Base-by-base conservation (phyloP, 2,888 invertebrate genomes). In the Pristionchus exspectatus region DNA sequence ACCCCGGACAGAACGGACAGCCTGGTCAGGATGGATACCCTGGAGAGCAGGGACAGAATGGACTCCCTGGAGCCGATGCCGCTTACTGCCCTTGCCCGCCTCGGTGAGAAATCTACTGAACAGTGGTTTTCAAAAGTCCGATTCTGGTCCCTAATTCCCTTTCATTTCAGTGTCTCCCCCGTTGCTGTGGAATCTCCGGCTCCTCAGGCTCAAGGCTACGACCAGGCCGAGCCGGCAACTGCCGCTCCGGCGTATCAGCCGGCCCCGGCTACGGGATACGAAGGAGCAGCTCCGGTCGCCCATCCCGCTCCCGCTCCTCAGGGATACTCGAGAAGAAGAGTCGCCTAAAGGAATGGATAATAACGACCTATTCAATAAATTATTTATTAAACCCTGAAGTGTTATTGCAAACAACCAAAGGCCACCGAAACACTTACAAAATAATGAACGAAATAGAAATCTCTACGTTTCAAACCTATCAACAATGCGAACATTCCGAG, bases 1-100 rank as follows among this genome's bases (percentile, higher is more conserved):
- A 44, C 54, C 90, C 91, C 85, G 92, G 92, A 91, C 91, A 92
- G 91, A 91, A 92, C 90, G 92, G 92, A 90, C 90, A 90, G 74
- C 90, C 89, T 83, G 92, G 92, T 90, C 90, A 91, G 88, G 90
- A 91, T 90, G 92, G 92, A 91, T 74, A 90, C 38, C 90, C 91
- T 63, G 92, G 92, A 92, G 87, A 90, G 59, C 90, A 91, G 89
- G 91, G 91, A 88, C 24, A n/a, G 24, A 63, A 63, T 63, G 91
- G 91, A 89, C 90, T 86, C 54, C 91, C 91, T 90, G 91, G 91
- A 90, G 90, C 91, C 50, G 87, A 87, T 50, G 87, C 87, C 27
- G 87, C 87, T 44, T 87, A 87, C 14, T 87, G 87, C 30, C 87
- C 66, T 24, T 87, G 87, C 54, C 87, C 87, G 7, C 44, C 66